Evolutionary conservation across 2,113 vertebrate species (phyloP), one percentile per base, ranked within the genome.

Genomic region (Paraplagusia blochii): DNA sequence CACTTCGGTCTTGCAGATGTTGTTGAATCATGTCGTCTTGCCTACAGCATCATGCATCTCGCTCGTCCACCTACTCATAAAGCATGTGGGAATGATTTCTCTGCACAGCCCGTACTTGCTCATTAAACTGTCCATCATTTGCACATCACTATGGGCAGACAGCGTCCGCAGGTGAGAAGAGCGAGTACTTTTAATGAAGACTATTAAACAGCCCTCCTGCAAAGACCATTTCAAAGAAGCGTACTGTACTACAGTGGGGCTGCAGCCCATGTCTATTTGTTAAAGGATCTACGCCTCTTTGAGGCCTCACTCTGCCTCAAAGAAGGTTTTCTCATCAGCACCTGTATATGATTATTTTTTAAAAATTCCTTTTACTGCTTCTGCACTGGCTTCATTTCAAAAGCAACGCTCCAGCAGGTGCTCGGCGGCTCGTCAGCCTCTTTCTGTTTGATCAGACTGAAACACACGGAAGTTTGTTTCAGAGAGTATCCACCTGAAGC

Each of bases 51-150:
- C 10, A 17, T 19, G 60, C 19, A 48, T 57, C 68, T 57, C 12
- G 1, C 9, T 49, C 51, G 5, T 44, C 52, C 44, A 57, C 58
- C 64, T 71, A 65, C 42, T 54, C 1, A 43, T 52, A 29, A 59
- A 72, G 64, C 70, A 77, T 60, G 61, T 79, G 77, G 74, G 61
- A 81, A 56, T 63, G 53, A 62, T 83, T 77, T 64, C 1, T 8
- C 63, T 18, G 9, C 64, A 44, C 51, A 58, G 36, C 22, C 63
- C 62, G 68, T 78, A 80, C 72, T 76, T 74, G 76, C 76, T 83
- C 62, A 71, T 81, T 81, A 80, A 63, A 72, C 45, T n/a, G 62
- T 47, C 60, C 67, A 77, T 80, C 79, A 79, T 84, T 74, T 81
- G 82, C 76, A 75, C 72, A 79, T 83, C 69, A 64, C 22, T 66